Base-by-base conservation (phyloP, 92 coral and sea anemone species). In the Zoanthus solanderi region DNA sequence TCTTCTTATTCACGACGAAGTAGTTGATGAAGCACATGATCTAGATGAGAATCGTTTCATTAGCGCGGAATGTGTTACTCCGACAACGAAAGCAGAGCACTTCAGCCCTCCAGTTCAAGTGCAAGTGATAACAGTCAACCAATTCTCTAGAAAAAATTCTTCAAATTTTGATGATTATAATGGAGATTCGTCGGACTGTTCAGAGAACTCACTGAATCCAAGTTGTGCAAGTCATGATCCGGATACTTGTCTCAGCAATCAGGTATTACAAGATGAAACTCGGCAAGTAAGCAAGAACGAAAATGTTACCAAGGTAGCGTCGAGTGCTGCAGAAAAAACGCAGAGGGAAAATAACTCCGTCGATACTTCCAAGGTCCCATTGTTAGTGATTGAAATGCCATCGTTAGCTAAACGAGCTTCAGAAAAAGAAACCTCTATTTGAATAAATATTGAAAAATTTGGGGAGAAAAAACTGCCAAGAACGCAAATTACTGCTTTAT, bases 31-130 rank as follows among this genome's bases (percentile, higher is more conserved):
- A 60, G 93, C 90, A 37, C 75, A 69, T 0, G 94, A 93, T 18
- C 91, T 37, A 37, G 42, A 37, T 37, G 42, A 88, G 42, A 80
- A 88, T 46, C 84, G 91, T 3, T 88, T 89, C 34, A 91, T 94
- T 1, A 94, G 95, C 50, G 83, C 90, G 83, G 98, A 94, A 61
- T 93, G 93, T 68, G 17, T 94, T 45, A 86, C 86, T 12, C 47
- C 90, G 1, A 53, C 90, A 75, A 75, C 89, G 2, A 79, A 78
- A 32, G 78, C 82, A 29, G 47, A 87, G 16, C 75, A 84, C 0
- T 72, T 69, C 54, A 53, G 52, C 31, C 77, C 92, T 50, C 94
- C 92, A n/a, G 80, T 84, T 31, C 95, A 93, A 58, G 75, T 28
- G 16, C 76, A 66, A 44, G 58, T 67, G 7, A 12, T 81, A 34